phyloP scores from a whole-genome alignment of 1,140 invertebrate genomes.

The Tetramorium simillimum region DNA sequence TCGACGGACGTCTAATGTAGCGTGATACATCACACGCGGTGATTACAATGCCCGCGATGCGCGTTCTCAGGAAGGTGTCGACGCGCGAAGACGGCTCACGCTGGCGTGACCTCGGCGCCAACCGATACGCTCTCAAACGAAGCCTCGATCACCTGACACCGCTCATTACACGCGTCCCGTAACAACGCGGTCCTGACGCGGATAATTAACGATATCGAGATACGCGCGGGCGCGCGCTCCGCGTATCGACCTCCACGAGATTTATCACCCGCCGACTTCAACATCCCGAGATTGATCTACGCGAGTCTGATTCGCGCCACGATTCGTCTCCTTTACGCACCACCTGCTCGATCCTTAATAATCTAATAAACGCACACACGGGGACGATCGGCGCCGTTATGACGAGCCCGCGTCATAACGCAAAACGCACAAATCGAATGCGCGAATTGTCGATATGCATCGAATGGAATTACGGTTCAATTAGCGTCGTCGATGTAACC shows the following conservation, averaged over 20 bases:
- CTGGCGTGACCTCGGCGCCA: constrained; percentile 59
- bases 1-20: constrained; percentile 62
- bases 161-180: constrained; percentile 69
- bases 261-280: constrained; percentile 20
- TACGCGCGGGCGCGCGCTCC: background rate
- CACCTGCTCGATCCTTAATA: constrained; percentile 25
- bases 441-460: constrained; percentile 46
- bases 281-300: constrained; percentile 34
- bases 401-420: background rate
- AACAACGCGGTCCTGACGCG: constrained; percentile 55
- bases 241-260: constrained; percentile 30
- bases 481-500: constrained; percentile 51
- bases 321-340: constrained; percentile 24
- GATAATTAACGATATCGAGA: constrained; percentile 75
- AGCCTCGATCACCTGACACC: constrained; percentile 75
- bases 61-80: constrained; percentile 61
- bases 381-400: background rate
- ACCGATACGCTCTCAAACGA: constrained; percentile 73
- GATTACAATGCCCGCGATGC: constrained; percentile 59
- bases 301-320: constrained; percentile 9
- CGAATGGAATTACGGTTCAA: constrained; percentile 64
- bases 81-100: constrained; percentile 62
- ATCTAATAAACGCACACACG: constrained; percentile 33
- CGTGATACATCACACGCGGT: constrained; percentile 54
- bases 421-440: constrained; percentile 17